These are phyloP conservation scores for Rhinichthys osculus DNA, from an alignment of 2,797 vertebrate genomes.

Conservation along the genomic window DNA sequence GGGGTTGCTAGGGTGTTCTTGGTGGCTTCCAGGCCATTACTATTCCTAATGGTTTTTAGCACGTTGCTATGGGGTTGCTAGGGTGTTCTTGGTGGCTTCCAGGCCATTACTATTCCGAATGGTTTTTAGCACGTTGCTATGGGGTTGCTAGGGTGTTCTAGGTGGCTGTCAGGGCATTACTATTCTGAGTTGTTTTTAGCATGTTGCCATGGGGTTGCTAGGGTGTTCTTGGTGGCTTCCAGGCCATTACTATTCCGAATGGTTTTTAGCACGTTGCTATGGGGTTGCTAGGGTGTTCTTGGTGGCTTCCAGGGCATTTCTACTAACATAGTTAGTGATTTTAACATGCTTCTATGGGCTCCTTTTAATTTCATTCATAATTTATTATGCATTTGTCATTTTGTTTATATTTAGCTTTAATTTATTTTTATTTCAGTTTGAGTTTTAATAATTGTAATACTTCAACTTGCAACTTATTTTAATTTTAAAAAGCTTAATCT, in stretches of 20 bases:
- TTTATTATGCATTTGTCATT: background rate
- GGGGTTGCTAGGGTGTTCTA: background rate
- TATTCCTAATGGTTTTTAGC: background rate
- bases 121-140: background rate
- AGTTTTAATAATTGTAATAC: background rate
- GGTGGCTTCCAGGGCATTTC: background rate
- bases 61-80: background rate
- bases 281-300: background rate
- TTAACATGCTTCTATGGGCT: background rate
- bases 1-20: background rate
- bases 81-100: fast-evolving
- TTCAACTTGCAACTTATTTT: background rate
- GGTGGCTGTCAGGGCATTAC: background rate
- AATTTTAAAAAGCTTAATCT: background rate
- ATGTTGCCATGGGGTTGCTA: background rate
- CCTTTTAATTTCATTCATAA: background rate
- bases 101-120: background rate
- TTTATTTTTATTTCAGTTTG: background rate
- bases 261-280: background rate
- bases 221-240: background rate
- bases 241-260: fast-evolving
- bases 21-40: fast-evolving
- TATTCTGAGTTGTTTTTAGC: background rate
- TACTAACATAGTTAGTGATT: background rate
- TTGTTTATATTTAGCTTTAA: background rate